These are phyloP conservation scores for Panagrolaimus sp. DNA, from an alignment of 1,140 invertebrate genomes.

Conservation along the genomic window DNA sequence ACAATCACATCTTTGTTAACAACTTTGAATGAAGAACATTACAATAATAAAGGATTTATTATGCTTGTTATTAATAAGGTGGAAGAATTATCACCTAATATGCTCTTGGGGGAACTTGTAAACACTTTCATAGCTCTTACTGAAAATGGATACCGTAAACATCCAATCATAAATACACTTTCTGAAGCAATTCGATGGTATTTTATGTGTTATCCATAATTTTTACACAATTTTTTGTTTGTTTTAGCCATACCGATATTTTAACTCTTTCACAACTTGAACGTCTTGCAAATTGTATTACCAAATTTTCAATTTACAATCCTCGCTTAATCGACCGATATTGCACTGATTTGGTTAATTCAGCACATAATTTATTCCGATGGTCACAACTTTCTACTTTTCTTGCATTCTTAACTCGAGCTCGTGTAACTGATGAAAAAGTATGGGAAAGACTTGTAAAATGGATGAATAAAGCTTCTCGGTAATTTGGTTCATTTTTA, in stretches of 20 bases:
- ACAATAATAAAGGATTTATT: too few species aligned
- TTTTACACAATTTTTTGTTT: background rate
- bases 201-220: background rate
- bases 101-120: background rate
- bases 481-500: background rate
- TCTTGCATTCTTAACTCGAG: background rate
- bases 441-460: background rate
- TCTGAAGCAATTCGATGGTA: background rate
- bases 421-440: slow-evolving; percentile 1
- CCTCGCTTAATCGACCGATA: background rate
- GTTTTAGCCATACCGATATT: background rate
- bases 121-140: background rate
- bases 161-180: background rate
- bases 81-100: background rate
- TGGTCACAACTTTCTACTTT: background rate
- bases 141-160: background rate
- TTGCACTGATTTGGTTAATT: background rate
- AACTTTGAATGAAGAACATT: too few species aligned
- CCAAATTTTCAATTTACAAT: background rate
- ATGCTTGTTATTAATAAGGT: background rate
- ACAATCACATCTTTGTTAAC: too few species aligned
- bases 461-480: background rate
- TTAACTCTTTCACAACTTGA: background rate
- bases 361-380: background rate
- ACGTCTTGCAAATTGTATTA: background rate